Evolutionary conservation across 2,113 vertebrate species (phyloP).

Genomic region (Tautogolabrus adspersus): DNA sequence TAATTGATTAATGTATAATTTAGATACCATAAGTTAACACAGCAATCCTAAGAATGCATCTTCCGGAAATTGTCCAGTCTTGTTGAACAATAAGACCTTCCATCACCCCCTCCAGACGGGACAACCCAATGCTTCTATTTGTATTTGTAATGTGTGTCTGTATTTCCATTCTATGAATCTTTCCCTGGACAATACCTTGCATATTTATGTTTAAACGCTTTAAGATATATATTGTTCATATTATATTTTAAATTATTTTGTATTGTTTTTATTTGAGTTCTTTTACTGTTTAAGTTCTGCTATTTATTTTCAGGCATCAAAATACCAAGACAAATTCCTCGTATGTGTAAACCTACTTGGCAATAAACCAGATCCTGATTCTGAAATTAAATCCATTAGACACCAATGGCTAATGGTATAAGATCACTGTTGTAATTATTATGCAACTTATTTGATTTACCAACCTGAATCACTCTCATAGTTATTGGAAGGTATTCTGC

Average conservation of each 20-base stretch:
- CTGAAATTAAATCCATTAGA: slow-evolving; percentile 45
- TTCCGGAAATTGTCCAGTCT: neutral
- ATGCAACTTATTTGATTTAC: slow-evolving; percentile 62
- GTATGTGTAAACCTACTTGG: no score
- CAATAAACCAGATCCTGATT: neutral
- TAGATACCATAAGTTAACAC: neutral
- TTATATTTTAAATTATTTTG: no score
- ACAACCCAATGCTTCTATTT: neutral
- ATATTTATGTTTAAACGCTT: neutral
- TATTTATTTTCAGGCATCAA: neutral
- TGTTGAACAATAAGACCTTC: no score
- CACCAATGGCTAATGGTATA: slow-evolving; percentile 6
- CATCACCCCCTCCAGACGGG: no score
- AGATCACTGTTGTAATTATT: slow-evolving; percentile 27
- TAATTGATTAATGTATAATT: no score
- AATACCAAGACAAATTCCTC: neutral
- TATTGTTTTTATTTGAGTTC: no score
- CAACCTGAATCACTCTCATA: slow-evolving; percentile 55
- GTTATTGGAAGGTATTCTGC: slow-evolving; percentile 69
- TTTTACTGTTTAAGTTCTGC: neutral
- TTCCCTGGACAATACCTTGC: neutral
- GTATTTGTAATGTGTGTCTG: neutral
- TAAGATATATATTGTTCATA: no score
- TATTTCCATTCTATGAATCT: neutral
- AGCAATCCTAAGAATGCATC: neutral